Evolutionary conservation across 2,797 vertebrate genomes (phyloP).

Genomic region (Sebastes jordani): DNA sequence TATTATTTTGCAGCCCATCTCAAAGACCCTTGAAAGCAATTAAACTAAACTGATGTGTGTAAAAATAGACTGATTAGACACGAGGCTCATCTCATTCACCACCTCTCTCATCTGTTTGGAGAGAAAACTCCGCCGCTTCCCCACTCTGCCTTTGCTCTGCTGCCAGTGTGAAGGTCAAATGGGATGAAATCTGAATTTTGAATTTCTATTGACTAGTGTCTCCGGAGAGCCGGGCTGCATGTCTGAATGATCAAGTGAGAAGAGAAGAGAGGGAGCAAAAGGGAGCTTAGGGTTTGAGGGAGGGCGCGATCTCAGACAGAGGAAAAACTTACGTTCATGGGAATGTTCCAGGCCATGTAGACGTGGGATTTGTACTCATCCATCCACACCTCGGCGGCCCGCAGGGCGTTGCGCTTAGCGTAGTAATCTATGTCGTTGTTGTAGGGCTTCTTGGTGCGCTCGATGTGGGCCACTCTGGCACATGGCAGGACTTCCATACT

Average conservation of each 20-base stretch:
- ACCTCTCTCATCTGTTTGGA: conserved; percentile 39
- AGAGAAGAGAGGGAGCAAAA: background rate
- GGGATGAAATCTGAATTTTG: conserved; percentile 73
- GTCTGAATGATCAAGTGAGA: conserved; percentile 56
- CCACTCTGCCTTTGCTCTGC: conserved; percentile 20
- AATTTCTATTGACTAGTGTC: conserved; percentile 62
- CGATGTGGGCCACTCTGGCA: conserved; percentile 95
- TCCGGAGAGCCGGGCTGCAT: conserved; percentile 24
- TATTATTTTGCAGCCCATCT: conserved; percentile 66
- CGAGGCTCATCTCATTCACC: conserved; percentile 29
- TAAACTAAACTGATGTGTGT: conserved; percentile 65
- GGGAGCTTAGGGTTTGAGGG: conserved; percentile 8
- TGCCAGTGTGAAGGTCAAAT: conserved; percentile 69
- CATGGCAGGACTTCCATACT: conserved; percentile 99
- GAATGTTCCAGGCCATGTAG: conserved; percentile 99
- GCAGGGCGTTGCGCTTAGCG: conserved; percentile 93
- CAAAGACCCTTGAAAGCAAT: conserved; percentile 73
- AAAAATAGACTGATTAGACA: conserved; percentile 66
- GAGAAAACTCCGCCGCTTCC: conserved; percentile 19
- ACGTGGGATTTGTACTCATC: conserved; percentile 98
- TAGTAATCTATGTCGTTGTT: conserved; percentile 99
- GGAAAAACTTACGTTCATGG: conserved; percentile 90
- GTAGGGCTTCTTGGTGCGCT: conserved; percentile 97
- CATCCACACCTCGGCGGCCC: conserved; percentile 98
- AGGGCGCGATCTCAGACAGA: conserved; percentile 2